Percentiles rank a stretch among this genome's conserved stretches.
Evolutionary conservation across 2,888 invertebrate genomes (phyloP).

Genomic region (Aspidiotus destructor): DNA sequence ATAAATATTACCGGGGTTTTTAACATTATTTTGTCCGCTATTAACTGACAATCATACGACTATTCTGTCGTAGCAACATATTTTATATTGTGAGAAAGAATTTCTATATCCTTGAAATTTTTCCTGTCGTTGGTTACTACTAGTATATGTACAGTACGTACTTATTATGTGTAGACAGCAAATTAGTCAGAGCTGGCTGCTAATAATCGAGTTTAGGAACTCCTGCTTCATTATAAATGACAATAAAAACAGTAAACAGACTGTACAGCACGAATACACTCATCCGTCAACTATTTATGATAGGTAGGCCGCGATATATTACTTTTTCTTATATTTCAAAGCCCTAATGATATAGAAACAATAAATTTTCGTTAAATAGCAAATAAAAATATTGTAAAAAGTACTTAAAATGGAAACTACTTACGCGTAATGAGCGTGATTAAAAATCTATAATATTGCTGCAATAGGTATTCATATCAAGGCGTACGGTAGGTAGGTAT

Average conservation of each 20-base stretch:
- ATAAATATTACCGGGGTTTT: no score
- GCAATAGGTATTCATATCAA: background rate
- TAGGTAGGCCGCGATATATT: background rate
- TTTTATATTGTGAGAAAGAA: no score
- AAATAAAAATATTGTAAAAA: constrained; percentile 1
- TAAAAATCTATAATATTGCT: background rate
- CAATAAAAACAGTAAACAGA: background rate
- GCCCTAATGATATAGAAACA: background rate
- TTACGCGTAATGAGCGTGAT: background rate
- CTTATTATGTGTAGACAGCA: no score
- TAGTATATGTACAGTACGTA: no score
- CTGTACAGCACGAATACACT: background rate
- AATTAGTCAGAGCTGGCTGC: background rate
- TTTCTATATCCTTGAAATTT: no score
- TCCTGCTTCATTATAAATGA: background rate
- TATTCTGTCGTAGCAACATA: no score
- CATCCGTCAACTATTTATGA: constrained; percentile 1
- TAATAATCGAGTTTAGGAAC: no score
- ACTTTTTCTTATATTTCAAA: background rate
- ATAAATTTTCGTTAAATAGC: background rate
- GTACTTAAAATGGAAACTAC: background rate
- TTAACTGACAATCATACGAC: no score
- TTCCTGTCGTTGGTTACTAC: no score
- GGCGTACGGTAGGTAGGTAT: no score
- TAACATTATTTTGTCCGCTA: no score